Base-by-base conservation (phyloP, 1,140 invertebrate genomes). In the Monochamus saltuarius region DNA sequence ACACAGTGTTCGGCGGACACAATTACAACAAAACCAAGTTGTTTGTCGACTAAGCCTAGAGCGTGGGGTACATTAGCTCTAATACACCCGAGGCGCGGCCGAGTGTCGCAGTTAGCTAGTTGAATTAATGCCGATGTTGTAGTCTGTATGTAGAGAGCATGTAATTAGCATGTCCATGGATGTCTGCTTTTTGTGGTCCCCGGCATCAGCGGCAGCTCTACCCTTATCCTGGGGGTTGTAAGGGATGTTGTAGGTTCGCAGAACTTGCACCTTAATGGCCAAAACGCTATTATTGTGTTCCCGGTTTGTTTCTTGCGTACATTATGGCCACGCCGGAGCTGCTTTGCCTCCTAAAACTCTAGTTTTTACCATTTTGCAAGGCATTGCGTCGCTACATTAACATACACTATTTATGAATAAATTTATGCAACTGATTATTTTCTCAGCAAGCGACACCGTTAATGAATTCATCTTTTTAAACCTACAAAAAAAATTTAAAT, bases 141-240 rank as follows among this genome's bases (percentile, higher is more conserved):
- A 69, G 65, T 62, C 65, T 67, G 67, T 70, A 68, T 67, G 68
- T 68, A 68, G 66, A 67, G 69, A 73, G 67, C 69, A 65, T 73
- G 71, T 73, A 73, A 73, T 73, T 73, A 73, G 69, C 71, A 73
- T 73, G 71, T 73, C 71, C 69, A 73, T 71, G 67, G 62, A 68
- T 71, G 67, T 69, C 69, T 73, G 67, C 56, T 69, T 67, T 69
- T 65, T 69, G 62, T 56, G 58, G 56, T 59, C 54, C 67, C 50
- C 61, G 56, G 35, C 61, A 57, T 64, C 56, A 61, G 49, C 59
- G 51, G 36, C 40, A 63, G 62, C 60, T 69, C 51, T 69, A 67
- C 70, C 68, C 68, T 69, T 66, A 69, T 69, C 62, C 59, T 36
- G 14, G 43, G 58, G 64, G 64, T 61, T 68, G 49, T 59, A 60